Evolutionary conservation across 2,113 vertebrate species (phyloP), one percentile per base, ranked within the genome.

Genomic region (Lipophrys pholis): DNA sequence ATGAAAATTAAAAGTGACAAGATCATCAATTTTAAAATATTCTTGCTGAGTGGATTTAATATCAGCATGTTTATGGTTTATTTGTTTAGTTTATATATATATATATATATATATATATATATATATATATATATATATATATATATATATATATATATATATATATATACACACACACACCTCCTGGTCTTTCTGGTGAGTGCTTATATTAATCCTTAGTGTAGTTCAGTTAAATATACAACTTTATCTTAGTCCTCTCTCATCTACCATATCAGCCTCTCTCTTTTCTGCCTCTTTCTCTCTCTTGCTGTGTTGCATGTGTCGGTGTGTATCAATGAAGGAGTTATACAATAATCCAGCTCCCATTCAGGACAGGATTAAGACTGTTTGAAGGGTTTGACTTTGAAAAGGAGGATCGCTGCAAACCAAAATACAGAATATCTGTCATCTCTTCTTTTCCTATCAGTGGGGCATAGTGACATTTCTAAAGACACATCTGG

Each of bases 401-500:
- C 84, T 90, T 87, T 89, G 73, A 89, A 82, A 74, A 70, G 21
- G 66, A 69, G 56, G 75, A 88, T 77, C 40, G 70, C 84, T 81
- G 54, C 75, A 53, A 89, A 90, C 68, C 83, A 76, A 76, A 90
- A 86, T 80, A 76, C 80, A 70, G 65, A 90, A 89, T 86, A 87
- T 88, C 80, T 91, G 85, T 87, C 87, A 80, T 85, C 81, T 77
- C 76, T 62, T 83, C 66, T 65, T 69, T 46, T 83, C 81, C 82
- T 81, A 85, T 82, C 77, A 75, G 64, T 51, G 14, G 57, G 54
- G 48, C 83, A 69, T 49, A 52, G 78, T 80, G 76, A 72, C 81
- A 76, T 87, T 89, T 90, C 80, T 80, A 90, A 87, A 88, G 86
- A 74, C 85, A 84, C 90, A 91, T 90, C 86, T 90, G 91, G 82